A percentile compares a stretch with the other conserved stretches of the same genome.
Conservation (phyloP, 2,888 invertebrate species). For the Craniophora ligustri region DNA sequence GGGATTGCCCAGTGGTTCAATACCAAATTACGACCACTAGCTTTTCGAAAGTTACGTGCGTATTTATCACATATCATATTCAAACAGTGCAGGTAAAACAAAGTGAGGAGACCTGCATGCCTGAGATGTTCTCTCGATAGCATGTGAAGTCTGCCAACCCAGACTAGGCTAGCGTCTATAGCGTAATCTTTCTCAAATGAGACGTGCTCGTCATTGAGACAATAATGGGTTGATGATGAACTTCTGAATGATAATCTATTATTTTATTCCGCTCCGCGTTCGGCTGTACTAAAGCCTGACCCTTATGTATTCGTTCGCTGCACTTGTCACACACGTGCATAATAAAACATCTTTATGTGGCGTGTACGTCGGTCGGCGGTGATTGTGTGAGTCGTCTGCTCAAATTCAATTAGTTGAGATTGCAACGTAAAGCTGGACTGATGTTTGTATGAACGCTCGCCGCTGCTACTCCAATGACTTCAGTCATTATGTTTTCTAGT, state of each 20-base stretch:
- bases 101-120: too few species aligned
- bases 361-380: constrained; percentile 33
- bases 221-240: neutral
- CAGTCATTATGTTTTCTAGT: constrained; percentile 10
- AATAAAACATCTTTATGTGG: constrained; percentile 58
- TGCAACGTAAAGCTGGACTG: constrained; percentile 14
- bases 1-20: too few species aligned
- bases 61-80: too few species aligned
- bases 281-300: constrained; percentile 1
- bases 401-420: constrained; percentile 49
- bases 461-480: neutral
- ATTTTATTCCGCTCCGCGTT: constrained; percentile 1
- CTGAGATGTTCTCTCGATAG: too few species aligned
- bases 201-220: too few species aligned
- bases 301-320: constrained; percentile 47
- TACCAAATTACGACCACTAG: too few species aligned
- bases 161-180: too few species aligned
- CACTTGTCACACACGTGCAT: constrained; percentile 58
- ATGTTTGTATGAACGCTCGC: neutral
- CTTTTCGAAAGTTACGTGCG: too few species aligned
- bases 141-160: too few species aligned
- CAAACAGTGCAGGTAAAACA: too few species aligned
- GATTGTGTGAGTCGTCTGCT: constrained; percentile 36
- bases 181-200: too few species aligned
- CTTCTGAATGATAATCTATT: neutral